Percentiles rank a stretch among this genome's conserved stretches.
These are phyloP conservation scores for Atrichornis clamosus DNA, from an alignment of 2,113 vertebrate genomes.

Conservation along the genomic window DNA sequence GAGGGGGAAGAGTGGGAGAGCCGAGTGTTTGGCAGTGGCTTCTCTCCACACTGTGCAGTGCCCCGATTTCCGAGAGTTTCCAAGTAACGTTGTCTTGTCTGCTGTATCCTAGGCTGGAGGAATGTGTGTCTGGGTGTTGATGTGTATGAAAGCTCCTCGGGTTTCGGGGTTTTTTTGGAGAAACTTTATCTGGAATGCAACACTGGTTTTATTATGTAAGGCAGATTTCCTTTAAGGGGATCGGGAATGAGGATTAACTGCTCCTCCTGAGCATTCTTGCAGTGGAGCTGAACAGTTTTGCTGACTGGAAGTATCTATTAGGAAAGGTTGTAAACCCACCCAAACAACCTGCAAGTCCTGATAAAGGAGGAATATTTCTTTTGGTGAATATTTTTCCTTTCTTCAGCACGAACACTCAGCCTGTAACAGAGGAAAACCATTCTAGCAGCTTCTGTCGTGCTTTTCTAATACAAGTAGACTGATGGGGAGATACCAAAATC, in stretches of 20 bases:
- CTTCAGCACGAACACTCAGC: not conserved
- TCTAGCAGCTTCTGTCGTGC: not conserved
- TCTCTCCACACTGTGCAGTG: not conserved
- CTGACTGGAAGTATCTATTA: not conserved
- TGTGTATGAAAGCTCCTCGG: not conserved
- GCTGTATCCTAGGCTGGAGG: not conserved
- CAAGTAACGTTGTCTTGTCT: not conserved
- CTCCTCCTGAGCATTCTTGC: not conserved
- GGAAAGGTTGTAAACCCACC: not conserved
- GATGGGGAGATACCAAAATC: not conserved
- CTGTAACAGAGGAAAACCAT: not conserved
- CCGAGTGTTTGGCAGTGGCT: not conserved
- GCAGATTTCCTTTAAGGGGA: not conserved
- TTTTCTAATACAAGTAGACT: not conserved
- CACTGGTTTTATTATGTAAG: not conserved
- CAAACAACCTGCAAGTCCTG: not conserved
- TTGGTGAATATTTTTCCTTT: not conserved
- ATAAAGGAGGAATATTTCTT: not conserved
- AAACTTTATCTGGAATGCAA: not conserved
- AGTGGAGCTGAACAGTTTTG: not conserved
- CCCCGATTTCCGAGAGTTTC: slow-evolving; percentile 22
- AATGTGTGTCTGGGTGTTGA: not conserved
- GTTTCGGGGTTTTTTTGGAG: not conserved
- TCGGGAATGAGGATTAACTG: not conserved
- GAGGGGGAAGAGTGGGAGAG: slow-evolving; percentile 35